A percentile compares a stretch with the other conserved stretches of the same genome.
These are phyloP conservation scores for Lepisosteus osseus DNA, from an alignment of 2,113 vertebrate species.

Conservation along the genomic window DNA sequence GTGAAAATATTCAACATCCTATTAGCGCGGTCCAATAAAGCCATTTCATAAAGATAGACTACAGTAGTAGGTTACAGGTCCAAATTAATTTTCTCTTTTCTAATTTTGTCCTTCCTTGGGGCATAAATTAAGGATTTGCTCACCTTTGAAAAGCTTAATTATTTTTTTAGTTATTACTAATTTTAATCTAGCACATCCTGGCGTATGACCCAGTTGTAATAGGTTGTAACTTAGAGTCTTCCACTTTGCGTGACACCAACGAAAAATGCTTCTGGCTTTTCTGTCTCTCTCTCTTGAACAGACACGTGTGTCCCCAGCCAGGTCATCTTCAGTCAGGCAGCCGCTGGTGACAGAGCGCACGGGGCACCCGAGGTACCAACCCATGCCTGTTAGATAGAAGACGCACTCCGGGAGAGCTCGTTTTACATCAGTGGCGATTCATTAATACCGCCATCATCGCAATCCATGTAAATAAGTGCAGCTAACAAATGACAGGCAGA, in stretches of 20 bases:
- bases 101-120: too few species aligned
- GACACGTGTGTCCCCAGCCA: constrained; percentile 1
- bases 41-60: too few species aligned
- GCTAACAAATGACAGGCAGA: constrained; percentile 68
- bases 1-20: too few species aligned
- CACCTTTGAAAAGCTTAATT: too few species aligned
- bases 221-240: neutral
- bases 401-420: constrained; percentile 46
- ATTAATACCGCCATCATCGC: constrained; percentile 65
- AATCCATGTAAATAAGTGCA: constrained; percentile 50
- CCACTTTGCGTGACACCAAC: neutral
- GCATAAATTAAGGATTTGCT: too few species aligned
- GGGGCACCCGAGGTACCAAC: constrained; percentile 1
- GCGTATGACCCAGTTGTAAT: too few species aligned
- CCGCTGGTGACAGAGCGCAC: neutral
- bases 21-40: too few species aligned
- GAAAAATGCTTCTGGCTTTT: neutral
- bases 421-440: constrained; percentile 68
- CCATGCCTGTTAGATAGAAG: neutral
- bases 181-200: too few species aligned
- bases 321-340: neutral
- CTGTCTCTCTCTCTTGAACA: neutral
- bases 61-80: too few species aligned
- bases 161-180: too few species aligned
- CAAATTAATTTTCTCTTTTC: too few species aligned